Conservation (phyloP, 1,140 invertebrate genomes). For the Pogonus chalceus region DNA sequence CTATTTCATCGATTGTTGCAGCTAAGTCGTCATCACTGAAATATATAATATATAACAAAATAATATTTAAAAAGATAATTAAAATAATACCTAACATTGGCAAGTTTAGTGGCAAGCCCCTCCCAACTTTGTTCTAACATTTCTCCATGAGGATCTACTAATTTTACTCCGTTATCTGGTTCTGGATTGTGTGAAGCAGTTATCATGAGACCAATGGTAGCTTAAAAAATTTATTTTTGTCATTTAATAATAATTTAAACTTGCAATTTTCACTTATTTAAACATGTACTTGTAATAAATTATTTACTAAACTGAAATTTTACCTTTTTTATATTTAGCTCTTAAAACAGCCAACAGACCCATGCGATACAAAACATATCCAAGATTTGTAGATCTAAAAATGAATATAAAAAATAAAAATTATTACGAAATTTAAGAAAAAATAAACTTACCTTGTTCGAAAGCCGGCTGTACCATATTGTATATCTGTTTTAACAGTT, state of each 20-base stretch:
- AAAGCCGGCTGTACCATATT: slow-evolving; percentile 62
- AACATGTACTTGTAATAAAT: slow-evolving; percentile 6
- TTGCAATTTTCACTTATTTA: not conserved
- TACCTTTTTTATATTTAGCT: slow-evolving; percentile 69
- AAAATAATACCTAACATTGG: slow-evolving; percentile 58
- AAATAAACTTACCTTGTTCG: slow-evolving; percentile 50
- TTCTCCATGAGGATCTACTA: slow-evolving; percentile 91
- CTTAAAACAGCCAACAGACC: slow-evolving; percentile 82
- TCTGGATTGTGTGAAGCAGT: slow-evolving; percentile 98
- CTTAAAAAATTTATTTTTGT: slow-evolving; percentile 15
- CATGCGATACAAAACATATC: slow-evolving; percentile 87
- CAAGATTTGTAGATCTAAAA: slow-evolving; percentile 67
- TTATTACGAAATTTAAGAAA: not conserved
- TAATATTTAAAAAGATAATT: slow-evolving; percentile 11
- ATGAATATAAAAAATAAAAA: slow-evolving; percentile 21
- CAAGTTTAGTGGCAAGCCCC: slow-evolving; percentile 70
- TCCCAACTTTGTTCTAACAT: slow-evolving; percentile 94
- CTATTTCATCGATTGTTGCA: slow-evolving; percentile 45
- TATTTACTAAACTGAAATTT: slow-evolving; percentile 15
- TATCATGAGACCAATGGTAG: slow-evolving; percentile 88
- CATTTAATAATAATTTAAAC: not conserved
- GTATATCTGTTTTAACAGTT: slow-evolving; percentile 46
- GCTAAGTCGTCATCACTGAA: slow-evolving; percentile 53
- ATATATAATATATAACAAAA: slow-evolving; percentile 14
- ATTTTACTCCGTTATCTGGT: slow-evolving; percentile 93